Conservation (phyloP, 2,797 vertebrate genomes). For the Botia kubotai region DNA sequence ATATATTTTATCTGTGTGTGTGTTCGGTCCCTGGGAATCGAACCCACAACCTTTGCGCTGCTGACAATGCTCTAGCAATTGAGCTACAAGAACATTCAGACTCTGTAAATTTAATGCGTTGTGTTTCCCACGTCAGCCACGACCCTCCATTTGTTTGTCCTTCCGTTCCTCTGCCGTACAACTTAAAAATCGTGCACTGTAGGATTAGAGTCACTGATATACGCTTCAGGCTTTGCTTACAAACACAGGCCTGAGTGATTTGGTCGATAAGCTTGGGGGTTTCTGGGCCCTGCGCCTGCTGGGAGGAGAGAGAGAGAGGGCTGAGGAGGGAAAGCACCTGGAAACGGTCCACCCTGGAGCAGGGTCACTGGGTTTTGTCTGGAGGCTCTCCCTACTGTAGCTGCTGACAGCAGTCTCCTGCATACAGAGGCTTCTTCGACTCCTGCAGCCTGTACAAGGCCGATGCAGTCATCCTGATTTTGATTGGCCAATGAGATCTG, state of each 20-base stretch:
- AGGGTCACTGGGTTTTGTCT: constrained; percentile 83
- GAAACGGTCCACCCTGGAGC: constrained; percentile 77
- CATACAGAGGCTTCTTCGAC: constrained; percentile 50
- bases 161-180: not conserved
- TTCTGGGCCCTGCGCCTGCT: constrained; percentile 58
- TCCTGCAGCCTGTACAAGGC: constrained; percentile 31
- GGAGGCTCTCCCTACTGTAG: constrained; percentile 79
- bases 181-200: not conserved
- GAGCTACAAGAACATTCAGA: no score
- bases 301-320: constrained; percentile 53
- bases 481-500: constrained; percentile 4
- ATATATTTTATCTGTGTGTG: no score
- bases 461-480: not conserved
- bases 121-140: not conserved
- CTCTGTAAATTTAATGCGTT: not conserved
- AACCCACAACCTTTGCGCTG: no score
- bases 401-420: constrained; percentile 76
- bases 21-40: no score
- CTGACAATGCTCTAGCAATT: no score
- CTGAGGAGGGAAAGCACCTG: constrained; percentile 81
- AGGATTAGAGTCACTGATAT: constrained; percentile 37
- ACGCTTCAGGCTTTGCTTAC: constrained; percentile 65
- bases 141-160: constrained; percentile 5
- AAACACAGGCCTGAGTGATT: constrained; percentile 64
- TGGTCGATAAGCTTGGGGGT: constrained; percentile 59